Conservation (phyloP, 2,113 vertebrate species). For the Lontra canadensis region DNA sequence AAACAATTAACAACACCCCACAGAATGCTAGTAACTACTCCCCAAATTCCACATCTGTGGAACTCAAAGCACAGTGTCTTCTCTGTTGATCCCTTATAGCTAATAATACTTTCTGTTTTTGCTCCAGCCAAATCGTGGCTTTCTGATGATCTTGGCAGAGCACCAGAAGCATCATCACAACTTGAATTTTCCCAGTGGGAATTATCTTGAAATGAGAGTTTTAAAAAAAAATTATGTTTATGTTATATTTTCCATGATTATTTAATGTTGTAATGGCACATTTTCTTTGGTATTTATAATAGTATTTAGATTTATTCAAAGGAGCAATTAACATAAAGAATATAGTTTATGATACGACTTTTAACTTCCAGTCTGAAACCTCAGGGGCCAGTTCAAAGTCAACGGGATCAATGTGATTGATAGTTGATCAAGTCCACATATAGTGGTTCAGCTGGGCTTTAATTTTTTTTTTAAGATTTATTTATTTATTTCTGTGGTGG, state of each 20-base stretch:
- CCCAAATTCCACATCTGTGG: background rate
- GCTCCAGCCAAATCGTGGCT: background rate
- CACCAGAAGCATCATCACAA: background rate
- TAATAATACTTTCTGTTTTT: background rate
- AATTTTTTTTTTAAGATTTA: background rate
- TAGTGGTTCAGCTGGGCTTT: background rate
- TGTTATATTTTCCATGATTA: background rate
- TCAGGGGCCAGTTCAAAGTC: background rate
- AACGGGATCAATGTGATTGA: background rate
- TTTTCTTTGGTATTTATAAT: background rate
- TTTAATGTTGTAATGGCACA: background rate
- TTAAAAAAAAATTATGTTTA: background rate
- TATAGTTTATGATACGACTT: background rate
- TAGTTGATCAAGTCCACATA: background rate
- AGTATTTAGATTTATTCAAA: background rate
- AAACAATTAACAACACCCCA: background rate
- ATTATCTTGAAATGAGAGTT: background rate
- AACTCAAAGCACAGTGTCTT: background rate
- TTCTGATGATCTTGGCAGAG: background rate
- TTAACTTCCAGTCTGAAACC: background rate
- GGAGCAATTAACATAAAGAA: background rate
- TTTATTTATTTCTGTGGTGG: background rate
- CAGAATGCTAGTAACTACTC: background rate
- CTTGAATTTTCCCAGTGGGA: background rate
- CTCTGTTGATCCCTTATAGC: background rate